phyloP scores from a whole-genome alignment of 2,888 invertebrate species.

The Drosophila macrospina region DNA sequence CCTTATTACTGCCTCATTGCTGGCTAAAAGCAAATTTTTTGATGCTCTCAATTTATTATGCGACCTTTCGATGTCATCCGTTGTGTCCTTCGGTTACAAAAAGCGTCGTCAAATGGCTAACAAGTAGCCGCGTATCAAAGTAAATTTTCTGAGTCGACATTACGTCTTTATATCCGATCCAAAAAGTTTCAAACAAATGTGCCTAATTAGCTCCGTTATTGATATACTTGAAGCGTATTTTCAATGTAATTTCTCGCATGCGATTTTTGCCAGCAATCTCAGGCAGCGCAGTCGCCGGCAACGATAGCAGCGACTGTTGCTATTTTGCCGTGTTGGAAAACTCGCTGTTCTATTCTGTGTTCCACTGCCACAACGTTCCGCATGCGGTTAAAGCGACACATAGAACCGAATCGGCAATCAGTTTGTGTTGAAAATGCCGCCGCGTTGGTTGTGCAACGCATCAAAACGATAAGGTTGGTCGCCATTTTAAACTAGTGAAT shows the following conservation, averaged over 20 bases:
- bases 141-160: constrained; percentile 36
- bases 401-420: constrained; percentile 46
- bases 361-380: constrained; percentile 53
- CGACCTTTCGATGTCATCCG: constrained; percentile 44
- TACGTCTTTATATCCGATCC: constrained; percentile 45
- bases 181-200: constrained; percentile 18
- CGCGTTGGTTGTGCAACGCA: constrained; percentile 72
- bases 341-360: constrained; percentile 33
- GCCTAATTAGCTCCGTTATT: constrained; percentile 56
- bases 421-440: constrained; percentile 77
- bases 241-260: constrained; percentile 39
- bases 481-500: constrained; percentile 55
- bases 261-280: constrained; percentile 24
- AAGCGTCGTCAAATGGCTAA: constrained; percentile 55
- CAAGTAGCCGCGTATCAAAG: constrained; percentile 56
- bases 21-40: constrained; percentile 40
- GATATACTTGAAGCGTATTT: constrained; percentile 34
- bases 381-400: constrained; percentile 29
- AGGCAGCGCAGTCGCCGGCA: constrained; percentile 37
- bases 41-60: constrained; percentile 73
- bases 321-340: constrained; percentile 31
- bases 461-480: constrained; percentile 43
- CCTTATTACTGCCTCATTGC: constrained; percentile 26
- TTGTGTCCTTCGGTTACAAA: constrained; percentile 16
- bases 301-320: constrained; percentile 29